Base-by-base conservation (phyloP, 2,888 invertebrate genomes). In the Girardia tigrina region DNA sequence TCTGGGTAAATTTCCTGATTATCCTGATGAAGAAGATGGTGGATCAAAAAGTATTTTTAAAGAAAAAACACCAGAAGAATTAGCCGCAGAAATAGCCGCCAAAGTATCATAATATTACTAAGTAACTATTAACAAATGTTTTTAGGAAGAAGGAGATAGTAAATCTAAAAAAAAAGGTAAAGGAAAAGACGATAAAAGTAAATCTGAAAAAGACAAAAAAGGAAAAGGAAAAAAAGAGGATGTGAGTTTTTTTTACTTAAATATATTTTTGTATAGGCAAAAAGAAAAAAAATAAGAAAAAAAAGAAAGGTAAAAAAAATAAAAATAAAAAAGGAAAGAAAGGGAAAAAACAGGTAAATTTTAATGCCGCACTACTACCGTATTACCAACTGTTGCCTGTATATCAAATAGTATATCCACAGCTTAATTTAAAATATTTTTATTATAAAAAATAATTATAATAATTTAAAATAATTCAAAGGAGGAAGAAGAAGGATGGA, bases 11-110 rank as follows among this genome's bases (percentile, higher is more conserved):
- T 89, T 94, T 80, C 94, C 95, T 0, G 93, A 94, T 79, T 89
- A 92, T 80, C 94, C 94, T 0, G 89, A 91, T 0, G 91, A 90
- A 78, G 94, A 94, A 81, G 89, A 90, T 79, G 93, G 93, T 6
- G 92, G 93, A 0, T 93, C 93, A 0, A 87, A 90, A 79, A 87
- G 90, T 78, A 89, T 94, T 84, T 89, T 92, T 75, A 83, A 83
- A 79, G 82, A 83, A 71, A 83, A 83, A 78, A 82, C 81, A 77
- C 83, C 83, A 1, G 83, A 80, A 29, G 83, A 85, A 78, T 78
- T 84, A 28, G 83, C 83, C 77, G 80, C 80, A 16, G 84, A 84
- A 77, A 80, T 84, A 28, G 81, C 80, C 70, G 82, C 81, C 70
- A 82, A 83, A 80, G 84, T 83, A 71, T n/a, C 27, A 71, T 71